Percentiles rank a stretch among this genome's conserved stretches.
These are phyloP conservation scores for Delia radicum DNA, from an alignment of 1,140 invertebrate species.

Conservation along the genomic window DNA sequence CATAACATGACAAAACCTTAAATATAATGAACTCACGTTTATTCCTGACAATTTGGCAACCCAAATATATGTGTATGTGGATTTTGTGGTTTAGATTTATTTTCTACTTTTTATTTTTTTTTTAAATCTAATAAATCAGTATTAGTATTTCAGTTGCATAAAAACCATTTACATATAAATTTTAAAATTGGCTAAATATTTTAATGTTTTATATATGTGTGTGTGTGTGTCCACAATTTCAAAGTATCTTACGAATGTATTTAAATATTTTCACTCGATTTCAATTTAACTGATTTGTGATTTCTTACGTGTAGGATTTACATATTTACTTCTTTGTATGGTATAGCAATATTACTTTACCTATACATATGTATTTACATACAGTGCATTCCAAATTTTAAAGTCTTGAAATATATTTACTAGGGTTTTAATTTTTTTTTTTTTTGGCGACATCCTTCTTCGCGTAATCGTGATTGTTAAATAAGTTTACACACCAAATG, in stretches of 20 bases:
- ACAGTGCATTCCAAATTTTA: too few species aligned
- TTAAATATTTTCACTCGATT: slow-evolving; percentile 10
- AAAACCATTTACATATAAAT: background rate
- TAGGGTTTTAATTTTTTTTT: too few species aligned
- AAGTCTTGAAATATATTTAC: too few species aligned
- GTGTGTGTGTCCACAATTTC: too few species aligned
- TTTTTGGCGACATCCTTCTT: too few species aligned
- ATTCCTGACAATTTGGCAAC: too few species aligned
- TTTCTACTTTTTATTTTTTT: background rate
- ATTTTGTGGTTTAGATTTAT: background rate
- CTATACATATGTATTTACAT: too few species aligned
- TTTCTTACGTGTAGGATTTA: slow-evolving; percentile 16
- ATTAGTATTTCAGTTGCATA: background rate
- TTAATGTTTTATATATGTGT: background rate
- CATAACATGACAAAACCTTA: too few species aligned
- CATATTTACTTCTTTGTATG: background rate
- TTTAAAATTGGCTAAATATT: background rate
- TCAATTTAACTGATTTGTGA: slow-evolving; percentile 21
- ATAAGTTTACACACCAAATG: too few species aligned
- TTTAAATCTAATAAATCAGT: background rate
- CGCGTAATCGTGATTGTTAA: too few species aligned
- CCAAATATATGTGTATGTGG: background rate
- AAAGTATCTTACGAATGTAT: background rate
- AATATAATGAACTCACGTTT: too few species aligned
- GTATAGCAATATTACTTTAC: too few species aligned